Base-by-base conservation (phyloP, 2,797 vertebrate species). In the Huso huso region DNA sequence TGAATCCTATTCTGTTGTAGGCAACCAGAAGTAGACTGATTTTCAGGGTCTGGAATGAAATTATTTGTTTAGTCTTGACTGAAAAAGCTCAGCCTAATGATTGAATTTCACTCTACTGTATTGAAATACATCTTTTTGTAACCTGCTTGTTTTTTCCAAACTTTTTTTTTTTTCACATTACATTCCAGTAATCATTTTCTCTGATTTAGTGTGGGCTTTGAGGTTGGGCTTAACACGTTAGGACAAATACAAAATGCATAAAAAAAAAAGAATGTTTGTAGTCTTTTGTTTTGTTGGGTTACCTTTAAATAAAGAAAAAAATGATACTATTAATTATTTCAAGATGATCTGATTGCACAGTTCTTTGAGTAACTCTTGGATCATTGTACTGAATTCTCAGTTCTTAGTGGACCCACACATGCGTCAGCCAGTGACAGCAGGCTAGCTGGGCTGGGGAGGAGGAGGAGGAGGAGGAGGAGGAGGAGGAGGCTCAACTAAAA, bases 351-450 rank as follows among this genome's bases (percentile, higher is more conserved):
- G 53, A 65, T 64, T 48, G 51, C 64, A 37, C 18, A 55, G 23
- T 53, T 51, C 64, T 57, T 65, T 55, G 64, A 65, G 64, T 65
- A 48, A 55, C 64, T 65, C 64, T 65, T 58, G 55, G 55, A 58
- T 37, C 65, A 48, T 60, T n/a, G 67, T 61, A 18, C 53, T 49
- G 51, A 68, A 68, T 48, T 68, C 60, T 53, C 57, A 50, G 15
- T 51, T 67, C 62, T 68, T 63, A 64, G 62, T 71, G 64, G 53
- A 51, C 59, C 49, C 73, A 74, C 83, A 85, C 79, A 79, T 82
- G 81, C 80, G 79, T 80, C 76, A 57, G 64, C 57, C 50, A 70
- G 69, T 51, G 70, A 85, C 79, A 88, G 84, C 81, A 81, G 83
- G 83, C 75, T 65, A 78, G 77, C 76, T 82, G 81, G 78, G 74